These are phyloP conservation scores for Squalus acanthias DNA, from an alignment of 2,797 vertebrate genomes.

Conservation along the genomic window DNA sequence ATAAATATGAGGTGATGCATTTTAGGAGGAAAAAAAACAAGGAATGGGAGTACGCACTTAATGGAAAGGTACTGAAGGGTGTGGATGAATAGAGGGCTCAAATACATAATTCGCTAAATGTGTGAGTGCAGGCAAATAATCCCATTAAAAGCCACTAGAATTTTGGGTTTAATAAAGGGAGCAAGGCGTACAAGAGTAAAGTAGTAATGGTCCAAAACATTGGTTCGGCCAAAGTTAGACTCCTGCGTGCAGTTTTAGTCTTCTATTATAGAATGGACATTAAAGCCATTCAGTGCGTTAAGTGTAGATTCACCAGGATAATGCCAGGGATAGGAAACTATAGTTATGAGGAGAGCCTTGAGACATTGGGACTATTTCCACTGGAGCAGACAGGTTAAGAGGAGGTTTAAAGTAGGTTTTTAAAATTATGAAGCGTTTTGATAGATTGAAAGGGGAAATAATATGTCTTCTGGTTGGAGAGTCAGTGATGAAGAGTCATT, in stretches of 20 bases:
- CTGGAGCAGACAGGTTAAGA: too few species aligned
- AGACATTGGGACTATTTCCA: too few species aligned
- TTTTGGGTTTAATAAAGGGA: background rate
- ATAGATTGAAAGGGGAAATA: too few species aligned
- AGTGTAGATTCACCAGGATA: background rate
- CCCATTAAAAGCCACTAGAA: background rate
- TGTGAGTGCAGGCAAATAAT: background rate
- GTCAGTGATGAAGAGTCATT: background rate
- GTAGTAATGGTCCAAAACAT: background rate
- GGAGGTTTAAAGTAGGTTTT: too few species aligned
- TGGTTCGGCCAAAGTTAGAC: background rate
- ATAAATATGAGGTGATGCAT: background rate
- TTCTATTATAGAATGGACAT: background rate
- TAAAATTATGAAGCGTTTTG: too few species aligned
- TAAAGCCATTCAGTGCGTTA: background rate
- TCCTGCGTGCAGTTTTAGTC: background rate
- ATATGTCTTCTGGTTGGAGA: too few species aligned
- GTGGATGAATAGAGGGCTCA: background rate
- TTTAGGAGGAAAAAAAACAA: background rate
- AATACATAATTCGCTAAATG: background rate
- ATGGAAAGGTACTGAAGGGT: background rate
- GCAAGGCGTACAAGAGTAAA: background rate
- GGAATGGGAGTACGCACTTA: background rate
- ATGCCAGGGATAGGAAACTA: too few species aligned
- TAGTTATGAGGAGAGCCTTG: too few species aligned